Evolutionary conservation across 2,888 invertebrate species (phyloP).

Genomic region (Coenonympha arcania): DNA sequence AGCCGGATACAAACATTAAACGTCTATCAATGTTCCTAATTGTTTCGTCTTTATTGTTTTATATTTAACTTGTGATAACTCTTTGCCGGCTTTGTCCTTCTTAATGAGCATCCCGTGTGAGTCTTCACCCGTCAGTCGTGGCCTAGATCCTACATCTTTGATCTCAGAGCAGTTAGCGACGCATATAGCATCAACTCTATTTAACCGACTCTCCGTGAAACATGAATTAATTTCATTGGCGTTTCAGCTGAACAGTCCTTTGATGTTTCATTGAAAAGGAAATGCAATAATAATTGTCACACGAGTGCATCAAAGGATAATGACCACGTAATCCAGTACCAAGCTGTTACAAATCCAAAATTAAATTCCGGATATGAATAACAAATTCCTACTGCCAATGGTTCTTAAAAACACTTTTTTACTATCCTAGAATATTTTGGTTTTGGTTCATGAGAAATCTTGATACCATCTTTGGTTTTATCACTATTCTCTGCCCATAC

Average conservation of each 20-base stretch:
- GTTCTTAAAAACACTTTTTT: too few relatives aligned
- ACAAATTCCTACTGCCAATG: too few relatives aligned
- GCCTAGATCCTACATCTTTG: slow-evolving; percentile 21
- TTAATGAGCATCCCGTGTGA: slow-evolving; percentile 16
- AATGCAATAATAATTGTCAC: background rate
- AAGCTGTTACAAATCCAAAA: too few relatives aligned
- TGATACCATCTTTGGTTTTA: too few relatives aligned
- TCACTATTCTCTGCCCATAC: too few relatives aligned
- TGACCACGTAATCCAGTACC: too few relatives aligned
- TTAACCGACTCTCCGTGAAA: slow-evolving; percentile 3
- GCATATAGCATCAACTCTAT: slow-evolving; percentile 15
- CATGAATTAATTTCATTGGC: background rate
- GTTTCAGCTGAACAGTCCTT: background rate
- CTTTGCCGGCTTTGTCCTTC: slow-evolving; percentile 11
- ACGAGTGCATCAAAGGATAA: too few relatives aligned
- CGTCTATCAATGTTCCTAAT: background rate
- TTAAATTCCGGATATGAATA: too few relatives aligned
- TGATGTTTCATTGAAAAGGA: background rate
- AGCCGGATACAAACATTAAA: background rate
- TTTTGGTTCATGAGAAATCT: too few relatives aligned
- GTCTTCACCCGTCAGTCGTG: too few relatives aligned
- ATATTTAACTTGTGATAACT: background rate
- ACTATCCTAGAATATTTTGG: too few relatives aligned
- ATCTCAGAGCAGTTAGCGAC: slow-evolving; percentile 17
- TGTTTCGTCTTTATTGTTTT: background rate